These are phyloP conservation scores for Noturus placidus DNA, from an alignment of 2,113 vertebrate species.

Conservation along the genomic window DNA sequence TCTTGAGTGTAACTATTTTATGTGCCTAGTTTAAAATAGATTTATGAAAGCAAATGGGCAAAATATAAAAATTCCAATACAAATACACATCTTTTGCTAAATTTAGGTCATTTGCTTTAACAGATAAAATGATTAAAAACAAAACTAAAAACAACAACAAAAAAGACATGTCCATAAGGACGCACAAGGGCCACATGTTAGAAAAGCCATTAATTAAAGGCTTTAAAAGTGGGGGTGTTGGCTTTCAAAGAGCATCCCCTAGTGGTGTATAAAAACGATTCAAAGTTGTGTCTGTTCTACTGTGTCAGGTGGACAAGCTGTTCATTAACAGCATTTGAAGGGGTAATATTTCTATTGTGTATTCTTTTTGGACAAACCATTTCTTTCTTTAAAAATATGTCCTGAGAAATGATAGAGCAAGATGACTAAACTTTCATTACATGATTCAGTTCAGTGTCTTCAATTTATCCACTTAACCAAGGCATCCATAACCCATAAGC, in stretches of 20 bases:
- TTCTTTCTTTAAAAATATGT: background rate
- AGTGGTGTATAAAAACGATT: slow-evolving; percentile 8
- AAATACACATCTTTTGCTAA: too few species aligned
- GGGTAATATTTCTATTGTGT: too few species aligned
- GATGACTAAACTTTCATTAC: background rate
- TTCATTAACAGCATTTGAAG: background rate
- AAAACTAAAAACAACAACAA: too few species aligned
- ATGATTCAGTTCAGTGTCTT: background rate
- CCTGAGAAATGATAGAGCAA: slow-evolving; percentile 2
- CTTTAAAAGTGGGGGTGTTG: background rate
- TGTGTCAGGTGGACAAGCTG: background rate
- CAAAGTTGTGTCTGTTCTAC: background rate
- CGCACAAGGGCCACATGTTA: background rate
- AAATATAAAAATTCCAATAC: too few species aligned
- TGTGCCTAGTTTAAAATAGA: too few species aligned
- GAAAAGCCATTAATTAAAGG: background rate
- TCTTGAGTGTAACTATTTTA: too few species aligned
- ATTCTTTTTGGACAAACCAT: background rate
- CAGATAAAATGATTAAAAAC: too few species aligned
- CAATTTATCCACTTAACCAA: background rate
- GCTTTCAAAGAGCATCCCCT: slow-evolving; percentile 32
- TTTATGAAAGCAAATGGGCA: too few species aligned
- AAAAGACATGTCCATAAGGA: too few species aligned
- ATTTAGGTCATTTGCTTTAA: too few species aligned
- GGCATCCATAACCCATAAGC: background rate